A percentile compares a stretch with the other conserved stretches of the same genome.
Evolutionary conservation across 2,888 invertebrate genomes (phyloP).

Genomic region (Gasteruption jaculator): DNA sequence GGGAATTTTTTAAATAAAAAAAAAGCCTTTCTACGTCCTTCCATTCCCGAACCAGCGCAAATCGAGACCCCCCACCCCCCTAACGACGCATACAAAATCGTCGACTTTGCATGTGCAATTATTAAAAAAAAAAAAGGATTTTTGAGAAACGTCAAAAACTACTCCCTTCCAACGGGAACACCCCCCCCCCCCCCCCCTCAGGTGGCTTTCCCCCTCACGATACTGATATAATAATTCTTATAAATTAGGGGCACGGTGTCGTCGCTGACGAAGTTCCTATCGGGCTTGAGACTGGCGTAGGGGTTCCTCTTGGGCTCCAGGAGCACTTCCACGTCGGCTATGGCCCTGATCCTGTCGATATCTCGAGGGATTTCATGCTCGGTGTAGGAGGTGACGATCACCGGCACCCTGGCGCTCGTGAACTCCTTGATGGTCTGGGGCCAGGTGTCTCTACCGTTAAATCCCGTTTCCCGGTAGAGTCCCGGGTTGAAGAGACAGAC

Average conservation of each 20-base stretch:
- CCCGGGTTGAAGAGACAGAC: slow-evolving; percentile 72
- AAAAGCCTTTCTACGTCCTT: too few species aligned
- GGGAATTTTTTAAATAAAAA: too few species aligned
- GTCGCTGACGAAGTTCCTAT: slow-evolving; percentile 71
- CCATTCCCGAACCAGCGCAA: too few species aligned
- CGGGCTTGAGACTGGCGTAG: slow-evolving; percentile 66
- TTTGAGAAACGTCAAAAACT: too few species aligned
- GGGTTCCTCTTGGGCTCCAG: slow-evolving; percentile 60
- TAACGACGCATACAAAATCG: too few species aligned
- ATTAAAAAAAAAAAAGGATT: too few species aligned
- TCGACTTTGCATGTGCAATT: too few species aligned
- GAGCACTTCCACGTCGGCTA: slow-evolving; percentile 53
- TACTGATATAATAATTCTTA: slow-evolving; percentile 64
- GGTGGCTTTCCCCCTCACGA: slow-evolving; percentile 47
- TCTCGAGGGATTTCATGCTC: slow-evolving; percentile 64
- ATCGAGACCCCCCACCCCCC: too few species aligned
- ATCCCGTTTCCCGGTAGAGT: slow-evolving; percentile 64
- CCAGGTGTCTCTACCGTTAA: slow-evolving; percentile 64
- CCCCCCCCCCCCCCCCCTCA: too few species aligned
- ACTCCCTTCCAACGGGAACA: too few species aligned
- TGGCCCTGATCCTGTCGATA: slow-evolving; percentile 56
- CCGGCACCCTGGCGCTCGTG: slow-evolving; percentile 56
- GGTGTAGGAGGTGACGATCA: slow-evolving; percentile 66
- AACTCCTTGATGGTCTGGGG: slow-evolving; percentile 60
- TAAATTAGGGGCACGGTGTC: slow-evolving; percentile 67